These are phyloP conservation scores for Cyprinodon tularosa DNA, from an alignment of 2,113 vertebrate genomes.

Conservation along the genomic window DNA sequence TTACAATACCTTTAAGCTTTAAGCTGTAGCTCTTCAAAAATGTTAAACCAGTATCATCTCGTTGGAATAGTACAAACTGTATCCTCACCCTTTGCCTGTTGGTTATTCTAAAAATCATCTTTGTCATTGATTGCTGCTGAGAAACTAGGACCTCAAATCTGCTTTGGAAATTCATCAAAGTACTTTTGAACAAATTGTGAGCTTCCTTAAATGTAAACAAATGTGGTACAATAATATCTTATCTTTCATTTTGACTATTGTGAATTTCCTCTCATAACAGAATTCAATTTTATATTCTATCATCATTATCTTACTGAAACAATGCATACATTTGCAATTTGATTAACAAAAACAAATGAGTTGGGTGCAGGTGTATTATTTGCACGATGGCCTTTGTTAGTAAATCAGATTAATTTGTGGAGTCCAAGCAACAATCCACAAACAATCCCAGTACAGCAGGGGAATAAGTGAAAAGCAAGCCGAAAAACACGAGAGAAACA, in stretches of 20 bases:
- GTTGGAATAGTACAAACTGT: neutral
- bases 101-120: no score
- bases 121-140: neutral
- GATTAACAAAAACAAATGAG: constrained; percentile 17
- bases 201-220: neutral
- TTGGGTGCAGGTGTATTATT: constrained; percentile 23
- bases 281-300: neutral
- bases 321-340: constrained; percentile 1
- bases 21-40: neutral
- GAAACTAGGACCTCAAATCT: neutral
- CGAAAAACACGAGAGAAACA: constrained; percentile 29
- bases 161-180: neutral
- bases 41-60: neutral
- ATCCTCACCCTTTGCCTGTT: neutral
- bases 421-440: constrained; percentile 64
- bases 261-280: neutral
- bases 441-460: constrained; percentile 61
- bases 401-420: constrained; percentile 79
- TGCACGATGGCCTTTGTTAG: constrained; percentile 72
- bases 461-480: constrained; percentile 49
- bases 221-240: neutral
- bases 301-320: neutral
- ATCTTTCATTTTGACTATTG: neutral
- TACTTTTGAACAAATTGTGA: neutral
- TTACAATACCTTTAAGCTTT: neutral